Base-by-base conservation (phyloP, 1,140 invertebrate genomes). In the Thrips palmi region DNA sequence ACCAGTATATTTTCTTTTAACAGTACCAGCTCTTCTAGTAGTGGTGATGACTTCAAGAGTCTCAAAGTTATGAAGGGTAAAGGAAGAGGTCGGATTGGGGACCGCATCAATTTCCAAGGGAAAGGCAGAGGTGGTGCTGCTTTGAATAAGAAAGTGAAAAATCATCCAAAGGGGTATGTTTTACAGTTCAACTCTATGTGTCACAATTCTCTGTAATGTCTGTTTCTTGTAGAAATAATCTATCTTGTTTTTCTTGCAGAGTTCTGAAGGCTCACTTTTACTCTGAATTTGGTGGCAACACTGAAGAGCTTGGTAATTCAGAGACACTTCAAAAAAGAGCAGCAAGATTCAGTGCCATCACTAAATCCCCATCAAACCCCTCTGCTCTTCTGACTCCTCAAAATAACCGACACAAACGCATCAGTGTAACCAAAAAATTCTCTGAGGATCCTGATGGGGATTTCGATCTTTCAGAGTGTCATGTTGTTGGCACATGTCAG, bases 401-500 rank as follows among this genome's bases (percentile, higher is more conserved):
- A n/a, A 40, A 29, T 32, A 44, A 45, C 28, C 31, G 19, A 12
- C 19, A 32, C 38, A 33, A 45, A 27, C 27, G 33, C 31, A 39
- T 34, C 34, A 53, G 45, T 22, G 46, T 56, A 42, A 61, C 56
- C 47, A 65, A 59, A 40, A 47, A 52, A 14, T 57, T 67, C 42
- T 63, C 63, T 46, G 66, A 69, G 40, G 72, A 72, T 46, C 55
- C 55, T 23, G 62, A 62, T 33, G 61, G 64, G 32, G 76, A 79
- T 47, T 75, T 84, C 61, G 81, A 86, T 60, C 72, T 80, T 59
- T 69, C 73, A 45, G 72, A 77, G 53, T 71, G 83, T 55, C 81
- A 89, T 59, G 85, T 97, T 54, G 78, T 96, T 39, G 93, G 92
- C 20, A 88, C 84, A 2, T 93, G 83, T 61, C 70, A 67, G 53